Conservation (phyloP, 2,888 invertebrate species). For the Troglohyphantes excavatus region DNA sequence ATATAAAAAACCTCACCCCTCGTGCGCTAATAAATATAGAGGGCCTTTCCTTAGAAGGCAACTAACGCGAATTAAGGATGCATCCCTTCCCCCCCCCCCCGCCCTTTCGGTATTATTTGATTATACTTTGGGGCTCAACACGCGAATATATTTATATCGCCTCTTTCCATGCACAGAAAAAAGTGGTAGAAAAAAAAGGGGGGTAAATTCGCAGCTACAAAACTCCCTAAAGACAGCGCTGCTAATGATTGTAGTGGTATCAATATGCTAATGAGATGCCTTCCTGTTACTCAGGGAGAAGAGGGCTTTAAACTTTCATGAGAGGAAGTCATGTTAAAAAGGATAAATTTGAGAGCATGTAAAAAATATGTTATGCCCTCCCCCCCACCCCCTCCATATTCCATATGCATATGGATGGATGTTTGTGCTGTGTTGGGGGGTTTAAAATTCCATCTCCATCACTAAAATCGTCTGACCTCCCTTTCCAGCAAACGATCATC, state of each 20-base stretch:
- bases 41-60: constrained; percentile 20
- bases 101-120: constrained; percentile 55
- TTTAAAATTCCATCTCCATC: constrained; percentile 78
- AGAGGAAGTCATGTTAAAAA: constrained; percentile 61
- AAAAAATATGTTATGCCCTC: neutral
- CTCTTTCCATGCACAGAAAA: constrained; percentile 29
- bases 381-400: constrained; percentile 13
- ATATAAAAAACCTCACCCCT: neutral
- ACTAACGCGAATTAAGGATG: constrained; percentile 65
- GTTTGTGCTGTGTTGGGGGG: constrained; percentile 37
- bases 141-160: constrained; percentile 26
- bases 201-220: neutral
- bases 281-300: constrained; percentile 25
- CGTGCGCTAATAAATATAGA: constrained; percentile 69
- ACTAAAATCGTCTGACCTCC: constrained; percentile 70
- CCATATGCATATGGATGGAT: constrained; percentile 54
- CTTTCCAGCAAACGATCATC: constrained; percentile 63
- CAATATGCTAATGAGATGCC: constrained; percentile 77
- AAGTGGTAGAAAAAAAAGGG: neutral
- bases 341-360: constrained; percentile 55
- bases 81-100: neutral
- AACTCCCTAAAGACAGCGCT: constrained; percentile 45
- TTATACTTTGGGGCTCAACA: constrained; percentile 54
- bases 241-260: constrained; percentile 74
- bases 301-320: constrained; percentile 74